phyloP scores from a whole-genome alignment of 1,140 invertebrate genomes.

The Coptotermes formosanus region DNA sequence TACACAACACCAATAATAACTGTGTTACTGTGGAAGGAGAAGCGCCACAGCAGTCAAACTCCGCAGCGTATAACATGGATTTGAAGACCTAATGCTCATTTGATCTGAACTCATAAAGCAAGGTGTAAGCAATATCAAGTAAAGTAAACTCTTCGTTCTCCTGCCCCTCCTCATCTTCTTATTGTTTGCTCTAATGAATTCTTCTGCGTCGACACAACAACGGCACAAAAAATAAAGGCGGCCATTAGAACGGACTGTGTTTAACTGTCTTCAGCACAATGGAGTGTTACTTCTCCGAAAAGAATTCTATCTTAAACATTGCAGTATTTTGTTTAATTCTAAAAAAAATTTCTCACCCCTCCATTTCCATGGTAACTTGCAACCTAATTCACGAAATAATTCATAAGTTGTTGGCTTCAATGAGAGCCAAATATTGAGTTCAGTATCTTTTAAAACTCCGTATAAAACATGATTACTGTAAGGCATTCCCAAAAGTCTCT shows the following conservation, averaged over 20 bases:
- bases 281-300: too few relatives aligned
- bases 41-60: background rate
- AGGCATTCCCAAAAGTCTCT: too few relatives aligned
- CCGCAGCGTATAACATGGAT: background rate
- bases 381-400: too few relatives aligned
- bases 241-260: conserved; percentile 10
- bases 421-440: too few relatives aligned
- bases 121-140: background rate
- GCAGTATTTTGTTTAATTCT: too few relatives aligned
- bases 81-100: background rate
- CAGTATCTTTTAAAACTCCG: too few relatives aligned
- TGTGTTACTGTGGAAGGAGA: background rate
- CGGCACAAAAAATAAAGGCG: background rate
- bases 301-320: too few relatives aligned
- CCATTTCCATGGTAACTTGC: too few relatives aligned
- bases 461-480: too few relatives aligned
- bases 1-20: background rate
- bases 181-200: background rate
- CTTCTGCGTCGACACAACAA: background rate
- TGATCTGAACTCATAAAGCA: background rate
- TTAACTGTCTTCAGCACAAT: background rate
- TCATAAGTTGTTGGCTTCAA: too few relatives aligned
- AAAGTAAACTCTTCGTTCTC: background rate
- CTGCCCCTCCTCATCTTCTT: background rate
- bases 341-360: too few relatives aligned